Evolutionary conservation across 1,140 invertebrate species (phyloP).

Genomic region (Drosophila burlai): DNA sequence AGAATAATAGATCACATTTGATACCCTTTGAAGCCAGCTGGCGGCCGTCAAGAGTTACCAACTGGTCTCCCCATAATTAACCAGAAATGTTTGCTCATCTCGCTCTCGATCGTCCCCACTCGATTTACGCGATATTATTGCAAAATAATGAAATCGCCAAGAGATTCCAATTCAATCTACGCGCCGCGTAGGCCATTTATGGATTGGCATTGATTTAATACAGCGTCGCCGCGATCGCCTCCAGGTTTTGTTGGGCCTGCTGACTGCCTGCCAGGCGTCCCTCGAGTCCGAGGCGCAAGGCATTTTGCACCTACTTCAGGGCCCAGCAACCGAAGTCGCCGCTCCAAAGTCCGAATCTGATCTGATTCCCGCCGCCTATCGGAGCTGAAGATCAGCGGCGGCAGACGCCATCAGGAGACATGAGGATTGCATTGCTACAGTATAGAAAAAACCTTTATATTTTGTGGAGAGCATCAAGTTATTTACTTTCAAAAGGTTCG

Average conservation of each 20-base stretch:
- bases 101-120: constrained; percentile 16
- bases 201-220: constrained; percentile 84
- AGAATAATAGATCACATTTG: constrained; percentile 8
- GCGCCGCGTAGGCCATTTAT: constrained; percentile 76
- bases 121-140: constrained; percentile 70
- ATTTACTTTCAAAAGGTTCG: no score
- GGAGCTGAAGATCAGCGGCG: no score
- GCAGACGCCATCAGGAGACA: no score
- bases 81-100: constrained; percentile 42
- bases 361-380: constrained; percentile 80
- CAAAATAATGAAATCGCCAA: constrained; percentile 78
- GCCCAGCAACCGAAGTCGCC: constrained; percentile 26
- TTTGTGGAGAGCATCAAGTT: background rate
- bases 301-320: constrained; percentile 79
- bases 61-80: constrained; percentile 42
- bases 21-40: constrained; percentile 9
- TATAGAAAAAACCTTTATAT: background rate
- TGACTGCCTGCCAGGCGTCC: constrained; percentile 54
- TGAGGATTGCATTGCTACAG: constrained; percentile 3
- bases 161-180: constrained; percentile 78
- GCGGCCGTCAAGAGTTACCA: constrained; percentile 1
- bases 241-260: constrained; percentile 23
- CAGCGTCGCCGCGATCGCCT: constrained; percentile 51
- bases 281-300: constrained; percentile 78
- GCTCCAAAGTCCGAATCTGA: constrained; percentile 71